Conservation (phyloP, 2,113 vertebrate genomes). For the Urocolius indicus region DNA sequence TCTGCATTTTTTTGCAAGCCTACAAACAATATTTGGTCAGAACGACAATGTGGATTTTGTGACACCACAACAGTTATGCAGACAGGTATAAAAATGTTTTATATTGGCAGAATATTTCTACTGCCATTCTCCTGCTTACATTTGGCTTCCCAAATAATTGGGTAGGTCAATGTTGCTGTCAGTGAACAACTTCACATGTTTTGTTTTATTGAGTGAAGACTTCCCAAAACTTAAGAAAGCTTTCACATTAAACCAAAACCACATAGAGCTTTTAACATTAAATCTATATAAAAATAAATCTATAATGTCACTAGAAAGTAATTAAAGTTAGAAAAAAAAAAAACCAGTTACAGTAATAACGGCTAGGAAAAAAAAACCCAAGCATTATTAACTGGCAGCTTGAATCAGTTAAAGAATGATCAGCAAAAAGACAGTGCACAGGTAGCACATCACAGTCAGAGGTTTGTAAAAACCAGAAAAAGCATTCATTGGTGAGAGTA, state of each 20-base stretch:
- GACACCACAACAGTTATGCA: neutral
- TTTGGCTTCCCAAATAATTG: neutral
- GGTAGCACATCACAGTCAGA: neutral
- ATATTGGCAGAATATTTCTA: neutral
- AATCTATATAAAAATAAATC: neutral
- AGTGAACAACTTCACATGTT: neutral
- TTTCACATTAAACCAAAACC: neutral
- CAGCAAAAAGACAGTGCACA: neutral
- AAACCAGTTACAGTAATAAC: neutral
- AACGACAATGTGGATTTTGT: neutral
- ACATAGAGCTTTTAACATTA: neutral
- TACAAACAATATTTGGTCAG: neutral
- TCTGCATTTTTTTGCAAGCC: neutral
- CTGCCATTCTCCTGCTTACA: neutral
- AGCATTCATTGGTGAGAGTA: neutral
- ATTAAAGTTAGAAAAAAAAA: neutral
- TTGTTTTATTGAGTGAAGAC: neutral
- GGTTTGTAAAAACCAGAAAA: neutral
- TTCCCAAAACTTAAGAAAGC: neutral
- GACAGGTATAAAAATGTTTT: constrained; percentile 24
- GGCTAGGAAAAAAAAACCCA: neutral
- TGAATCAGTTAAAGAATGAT: neutral
- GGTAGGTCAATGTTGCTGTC: neutral
- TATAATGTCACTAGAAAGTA: neutral
- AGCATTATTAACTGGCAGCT: neutral